A percentile compares a stretch with the other conserved stretches of the same genome.
Conservation (phyloP, 2,113 vertebrate species). For the Sphyrna mokarran region DNA sequence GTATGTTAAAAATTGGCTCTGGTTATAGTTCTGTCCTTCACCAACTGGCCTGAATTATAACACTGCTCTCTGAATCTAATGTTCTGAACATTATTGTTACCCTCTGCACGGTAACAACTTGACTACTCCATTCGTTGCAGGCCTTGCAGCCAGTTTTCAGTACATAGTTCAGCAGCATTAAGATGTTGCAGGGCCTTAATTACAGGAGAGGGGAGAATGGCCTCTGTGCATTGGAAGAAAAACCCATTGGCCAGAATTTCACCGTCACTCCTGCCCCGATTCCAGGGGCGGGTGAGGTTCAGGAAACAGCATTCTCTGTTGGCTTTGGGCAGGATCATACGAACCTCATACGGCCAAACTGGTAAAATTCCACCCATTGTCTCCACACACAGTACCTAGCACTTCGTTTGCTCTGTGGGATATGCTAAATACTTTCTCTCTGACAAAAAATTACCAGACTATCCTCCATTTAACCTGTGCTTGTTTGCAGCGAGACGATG, state of each 20-base stretch:
- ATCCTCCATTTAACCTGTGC: neutral
- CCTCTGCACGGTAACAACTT: neutral
- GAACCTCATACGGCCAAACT: no score
- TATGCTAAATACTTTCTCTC: neutral
- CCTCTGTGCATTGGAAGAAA: neutral
- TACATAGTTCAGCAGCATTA: neutral
- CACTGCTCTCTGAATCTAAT: neutral
- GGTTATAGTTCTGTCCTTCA: no score
- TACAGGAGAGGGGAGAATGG: neutral
- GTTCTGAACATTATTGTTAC: neutral
- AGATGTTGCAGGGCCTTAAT: neutral
- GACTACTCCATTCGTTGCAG: neutral
- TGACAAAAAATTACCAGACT: neutral
- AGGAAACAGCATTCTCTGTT: no score
- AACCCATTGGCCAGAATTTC: neutral
- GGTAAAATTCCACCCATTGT: neutral
- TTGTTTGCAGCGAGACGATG: conserved; percentile 58
- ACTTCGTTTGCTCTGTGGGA: neutral
- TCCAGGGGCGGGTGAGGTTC: no score
- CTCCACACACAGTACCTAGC: neutral
- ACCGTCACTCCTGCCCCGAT: no score
- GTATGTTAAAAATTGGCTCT: no score
- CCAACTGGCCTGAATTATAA: no score
- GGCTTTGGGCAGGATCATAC: no score
- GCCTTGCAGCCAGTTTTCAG: neutral